Conservation (phyloP, 2,113 vertebrate genomes). For the Tretioscincus oriximinensis region DNA sequence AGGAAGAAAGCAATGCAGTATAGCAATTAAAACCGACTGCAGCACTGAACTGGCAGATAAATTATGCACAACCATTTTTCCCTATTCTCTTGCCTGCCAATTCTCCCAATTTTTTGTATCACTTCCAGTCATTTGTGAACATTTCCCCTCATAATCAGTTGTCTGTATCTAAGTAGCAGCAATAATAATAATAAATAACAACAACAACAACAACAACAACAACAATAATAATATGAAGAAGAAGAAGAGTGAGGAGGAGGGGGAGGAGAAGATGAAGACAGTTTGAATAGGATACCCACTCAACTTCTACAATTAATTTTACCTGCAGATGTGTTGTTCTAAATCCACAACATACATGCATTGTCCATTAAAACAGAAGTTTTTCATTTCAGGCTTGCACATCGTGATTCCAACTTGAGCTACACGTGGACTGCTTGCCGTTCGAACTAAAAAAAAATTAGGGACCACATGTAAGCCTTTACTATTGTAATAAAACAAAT, state of each 20-base stretch:
- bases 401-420: slow-evolving; percentile 62
- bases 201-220: not conserved
- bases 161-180: not conserved
- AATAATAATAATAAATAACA: not conserved
- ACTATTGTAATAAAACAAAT: not conserved
- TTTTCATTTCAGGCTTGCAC: slow-evolving; percentile 71
- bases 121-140: not conserved
- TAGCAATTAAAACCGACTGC: too few species aligned
- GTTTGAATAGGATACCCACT: too few species aligned
- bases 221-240: not conserved
- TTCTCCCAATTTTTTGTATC: not conserved
- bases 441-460: slow-evolving; percentile 64
- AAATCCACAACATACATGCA: slow-evolving; percentile 75
- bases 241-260: not conserved
- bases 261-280: too few species aligned
- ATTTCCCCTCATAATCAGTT: not conserved
- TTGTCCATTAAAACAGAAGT: slow-evolving; percentile 77
- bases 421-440: slow-evolving; percentile 63
- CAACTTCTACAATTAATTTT: not conserved
- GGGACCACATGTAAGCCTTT: not conserved
- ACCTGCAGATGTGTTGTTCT: slow-evolving; percentile 73
- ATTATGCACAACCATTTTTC: too few species aligned
- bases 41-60: too few species aligned
- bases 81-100: too few species aligned
- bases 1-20: too few species aligned